These are phyloP conservation scores for Drosophila ficusphila DNA, from an alignment of 1,140 invertebrate species.

Conservation along the genomic window DNA sequence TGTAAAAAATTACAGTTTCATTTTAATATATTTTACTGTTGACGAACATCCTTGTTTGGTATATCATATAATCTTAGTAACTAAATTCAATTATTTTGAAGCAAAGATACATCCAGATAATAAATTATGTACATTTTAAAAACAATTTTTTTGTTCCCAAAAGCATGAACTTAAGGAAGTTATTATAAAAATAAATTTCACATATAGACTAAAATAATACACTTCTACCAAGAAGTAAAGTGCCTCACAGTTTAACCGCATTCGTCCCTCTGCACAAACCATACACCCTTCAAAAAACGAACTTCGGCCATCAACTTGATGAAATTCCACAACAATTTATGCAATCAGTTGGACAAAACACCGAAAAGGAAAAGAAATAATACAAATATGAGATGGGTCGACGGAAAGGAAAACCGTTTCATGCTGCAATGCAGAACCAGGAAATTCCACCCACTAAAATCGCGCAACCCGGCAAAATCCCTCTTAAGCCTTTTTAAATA, in stretches of 20 bases:
- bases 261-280: background rate
- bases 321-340: constrained; percentile 81
- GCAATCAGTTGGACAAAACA: constrained; percentile 72
- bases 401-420: constrained; percentile 35
- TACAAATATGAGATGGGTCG: constrained; percentile 31
- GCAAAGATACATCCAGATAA: too few relatives aligned
- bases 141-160: too few relatives aligned
- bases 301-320: constrained; percentile 29
- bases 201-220: background rate
- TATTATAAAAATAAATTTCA: too few relatives aligned
- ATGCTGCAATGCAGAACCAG: constrained; percentile 29
- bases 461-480: constrained; percentile 6
- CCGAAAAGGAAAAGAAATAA: constrained; percentile 26
- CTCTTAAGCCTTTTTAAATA: constrained; percentile 83
- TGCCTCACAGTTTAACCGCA: background rate
- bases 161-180: too few relatives aligned
- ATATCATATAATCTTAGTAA: too few relatives aligned
- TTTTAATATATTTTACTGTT: too few relatives aligned
- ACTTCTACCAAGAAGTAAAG: background rate
- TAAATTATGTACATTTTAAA: too few relatives aligned
- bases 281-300: constrained; percentile 4
- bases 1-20: too few relatives aligned
- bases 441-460: constrained; percentile 1
- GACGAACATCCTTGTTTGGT: too few relatives aligned
- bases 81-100: too few relatives aligned